Evolutionary conservation across 1,140 invertebrate genomes (phyloP).

Genomic region (Aricia agestis): DNA sequence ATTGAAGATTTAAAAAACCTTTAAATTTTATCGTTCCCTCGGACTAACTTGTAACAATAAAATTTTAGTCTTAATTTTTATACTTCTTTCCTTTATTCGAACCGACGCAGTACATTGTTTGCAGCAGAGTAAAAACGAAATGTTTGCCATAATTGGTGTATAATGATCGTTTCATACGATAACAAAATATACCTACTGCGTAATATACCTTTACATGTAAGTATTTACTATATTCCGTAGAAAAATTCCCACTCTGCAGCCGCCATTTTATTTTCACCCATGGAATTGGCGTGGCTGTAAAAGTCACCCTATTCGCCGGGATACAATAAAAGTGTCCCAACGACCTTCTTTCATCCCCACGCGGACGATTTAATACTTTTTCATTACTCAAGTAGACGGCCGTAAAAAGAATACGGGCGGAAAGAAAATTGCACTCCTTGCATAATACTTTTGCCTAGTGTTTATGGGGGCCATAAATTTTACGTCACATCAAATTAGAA

Average conservation of each 20-base stretch:
- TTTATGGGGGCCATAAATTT: conserved; percentile 49
- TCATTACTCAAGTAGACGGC: conserved; percentile 74
- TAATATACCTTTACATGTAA: too few species aligned
- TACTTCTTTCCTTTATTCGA: too few species aligned
- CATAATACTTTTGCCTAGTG: conserved; percentile 57
- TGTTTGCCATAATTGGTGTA: too few species aligned
- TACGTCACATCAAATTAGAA: conserved; percentile 49
- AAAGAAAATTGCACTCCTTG: conserved; percentile 72
- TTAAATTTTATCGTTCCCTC: too few species aligned
- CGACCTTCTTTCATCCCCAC: conserved; percentile 65
- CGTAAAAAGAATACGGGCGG: conserved; percentile 65
- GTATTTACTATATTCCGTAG: too few species aligned
- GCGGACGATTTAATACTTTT: conserved; percentile 69
- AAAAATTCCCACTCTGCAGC: conserved; percentile 1
- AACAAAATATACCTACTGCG: too few species aligned
- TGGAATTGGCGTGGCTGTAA: conserved; percentile 62
- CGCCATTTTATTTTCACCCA: conserved; percentile 45
- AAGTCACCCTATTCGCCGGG: conserved; percentile 55
- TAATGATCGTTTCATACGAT: too few species aligned
- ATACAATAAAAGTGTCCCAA: conserved; percentile 61
- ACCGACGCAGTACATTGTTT: too few species aligned
- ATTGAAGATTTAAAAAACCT: too few species aligned
- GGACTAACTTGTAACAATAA: too few species aligned
- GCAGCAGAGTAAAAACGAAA: too few species aligned
- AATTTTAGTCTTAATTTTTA: too few species aligned